Evolutionary conservation across 2,113 vertebrate genomes (phyloP).

Genomic region (Oncorhynchus clarkii): DNA sequence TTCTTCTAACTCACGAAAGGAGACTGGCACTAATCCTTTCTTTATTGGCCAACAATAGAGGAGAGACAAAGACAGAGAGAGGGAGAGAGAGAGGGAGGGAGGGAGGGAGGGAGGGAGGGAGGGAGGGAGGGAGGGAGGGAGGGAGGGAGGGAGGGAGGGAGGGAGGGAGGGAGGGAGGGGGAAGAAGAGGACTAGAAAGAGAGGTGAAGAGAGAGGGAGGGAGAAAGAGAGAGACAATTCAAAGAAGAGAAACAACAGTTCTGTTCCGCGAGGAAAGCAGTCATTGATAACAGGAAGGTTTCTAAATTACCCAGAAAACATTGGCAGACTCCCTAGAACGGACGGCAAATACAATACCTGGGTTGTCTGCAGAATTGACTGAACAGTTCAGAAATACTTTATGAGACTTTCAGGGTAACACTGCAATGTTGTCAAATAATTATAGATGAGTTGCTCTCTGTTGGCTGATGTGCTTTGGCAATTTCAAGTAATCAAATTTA

Average conservation of each 20-base stretch:
- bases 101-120: too few species aligned
- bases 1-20: conserved; percentile 58
- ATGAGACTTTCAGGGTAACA: conserved; percentile 13
- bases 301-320: background rate
- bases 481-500: conserved; percentile 43
- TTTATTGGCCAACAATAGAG: conserved; percentile 64
- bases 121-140: conserved; percentile 17
- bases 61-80: conserved; percentile 33
- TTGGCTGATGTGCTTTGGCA: conserved; percentile 39
- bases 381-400: conserved; percentile 31
- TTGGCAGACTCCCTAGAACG: background rate
- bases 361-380: conserved; percentile 4
- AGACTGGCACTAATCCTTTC: conserved; percentile 63
- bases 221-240: conserved; percentile 20
- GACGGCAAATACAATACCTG: conserved; percentile 23
- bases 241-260: conserved; percentile 11
- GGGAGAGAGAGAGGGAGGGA: conserved; percentile 15
- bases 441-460: conserved; percentile 31
- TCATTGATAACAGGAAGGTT: background rate
- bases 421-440: conserved; percentile 30
- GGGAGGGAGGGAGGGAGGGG: conserved; percentile 38
- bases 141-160: conserved; percentile 18
- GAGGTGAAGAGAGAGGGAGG: conserved; percentile 10
- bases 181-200: conserved; percentile 34
- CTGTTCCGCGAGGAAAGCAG: background rate